Evolutionary conservation across 1,140 invertebrate genomes (phyloP).

Genomic region (Hirudo medicinalis): DNA sequence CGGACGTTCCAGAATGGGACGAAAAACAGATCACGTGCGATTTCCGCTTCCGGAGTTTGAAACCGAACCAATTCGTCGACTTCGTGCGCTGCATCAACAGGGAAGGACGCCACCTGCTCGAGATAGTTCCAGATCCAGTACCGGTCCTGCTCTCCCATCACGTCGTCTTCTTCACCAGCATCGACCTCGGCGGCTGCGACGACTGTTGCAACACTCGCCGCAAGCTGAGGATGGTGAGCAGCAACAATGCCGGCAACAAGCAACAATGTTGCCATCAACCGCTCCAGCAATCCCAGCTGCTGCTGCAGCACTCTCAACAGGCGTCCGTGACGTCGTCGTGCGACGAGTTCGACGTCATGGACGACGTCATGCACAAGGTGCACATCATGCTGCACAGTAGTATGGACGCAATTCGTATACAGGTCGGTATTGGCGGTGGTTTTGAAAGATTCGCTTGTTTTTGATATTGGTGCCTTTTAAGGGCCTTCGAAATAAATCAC

Average conservation of each 20-base stretch:
- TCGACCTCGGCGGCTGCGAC: slow-evolving; percentile 23
- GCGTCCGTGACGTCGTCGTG: background rate
- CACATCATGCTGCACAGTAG: slow-evolving; percentile 22
- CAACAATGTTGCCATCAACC: background rate
- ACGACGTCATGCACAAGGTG: slow-evolving; percentile 24
- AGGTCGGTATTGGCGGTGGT: background rate
- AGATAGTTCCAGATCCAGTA: slow-evolving; percentile 21
- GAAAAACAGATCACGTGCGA: slow-evolving; percentile 25
- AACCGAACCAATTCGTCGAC: slow-evolving; percentile 21
- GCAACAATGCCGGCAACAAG: background rate
- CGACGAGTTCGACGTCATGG: slow-evolving; percentile 19
- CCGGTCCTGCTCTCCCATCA: slow-evolving; percentile 23
- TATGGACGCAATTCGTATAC: slow-evolving; percentile 20
- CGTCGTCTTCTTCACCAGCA: slow-evolving; percentile 23
- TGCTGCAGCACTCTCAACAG: slow-evolving; percentile 9
- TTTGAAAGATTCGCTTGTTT: no score
- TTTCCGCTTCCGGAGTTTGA: slow-evolving; percentile 20
- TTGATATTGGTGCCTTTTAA: no score
- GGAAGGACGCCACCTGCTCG: slow-evolving; percentile 18
- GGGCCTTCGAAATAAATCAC: no score
- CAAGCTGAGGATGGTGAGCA: slow-evolving; percentile 2
- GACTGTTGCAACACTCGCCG: slow-evolving; percentile 22
- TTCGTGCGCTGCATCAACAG: slow-evolving; percentile 20
- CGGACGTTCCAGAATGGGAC: slow-evolving; percentile 24
- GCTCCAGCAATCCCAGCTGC: slow-evolving; percentile 1